Evolutionary conservation across 2,113 vertebrate genomes (phyloP), one percentile per base, ranked within the genome.

Genomic region (Triplophysa rosa): DNA sequence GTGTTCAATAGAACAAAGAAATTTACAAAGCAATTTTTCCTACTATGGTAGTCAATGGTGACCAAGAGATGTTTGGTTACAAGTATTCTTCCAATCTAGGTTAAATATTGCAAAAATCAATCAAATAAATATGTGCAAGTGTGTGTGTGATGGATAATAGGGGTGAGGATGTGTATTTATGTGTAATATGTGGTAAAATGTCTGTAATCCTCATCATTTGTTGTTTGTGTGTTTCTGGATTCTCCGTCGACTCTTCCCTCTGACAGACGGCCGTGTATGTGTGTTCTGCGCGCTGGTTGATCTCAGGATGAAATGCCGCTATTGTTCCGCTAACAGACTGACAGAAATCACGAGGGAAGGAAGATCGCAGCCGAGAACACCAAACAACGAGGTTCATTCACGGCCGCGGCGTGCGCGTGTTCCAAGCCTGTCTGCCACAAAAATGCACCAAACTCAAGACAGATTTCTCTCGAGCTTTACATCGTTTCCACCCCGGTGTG

Each of bases 81-180:
- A 24, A 24, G 1, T 24, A 24, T 29, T 29, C 26, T 29, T 29
- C 26, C 2, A 29, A 29, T 37, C 33, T 37, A 37, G 33, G 7
- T 37, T 7, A 37, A 37, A 37, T 1, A 37, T 7, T 37, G 33
- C 33, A 29, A 29, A 29, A 4, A 29, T 29, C 0, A 37, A 37
- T 37, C 1, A 37, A 37, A 37, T 7, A 37, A 37, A 37, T 26
- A 2, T 26, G 26, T 26, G 26, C 26, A 26, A 29, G 26, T 29
- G 26, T 37, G 5, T 37, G 33, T 37, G 33, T 37, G 10, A 13
- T 1, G 1, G 11, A 49, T 69, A 42, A 80, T 17, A 79, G 26
- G 66, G 78, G 78, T 74, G 54, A 23, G 33, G 78, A 83, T 84
- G 78, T 82, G 77, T 78, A 85, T 86, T n/a, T 75, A 81, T 84